Evolutionary conservation across 2,888 invertebrate species (phyloP).

Genomic region (Sphaerophoria rueppellii): DNA sequence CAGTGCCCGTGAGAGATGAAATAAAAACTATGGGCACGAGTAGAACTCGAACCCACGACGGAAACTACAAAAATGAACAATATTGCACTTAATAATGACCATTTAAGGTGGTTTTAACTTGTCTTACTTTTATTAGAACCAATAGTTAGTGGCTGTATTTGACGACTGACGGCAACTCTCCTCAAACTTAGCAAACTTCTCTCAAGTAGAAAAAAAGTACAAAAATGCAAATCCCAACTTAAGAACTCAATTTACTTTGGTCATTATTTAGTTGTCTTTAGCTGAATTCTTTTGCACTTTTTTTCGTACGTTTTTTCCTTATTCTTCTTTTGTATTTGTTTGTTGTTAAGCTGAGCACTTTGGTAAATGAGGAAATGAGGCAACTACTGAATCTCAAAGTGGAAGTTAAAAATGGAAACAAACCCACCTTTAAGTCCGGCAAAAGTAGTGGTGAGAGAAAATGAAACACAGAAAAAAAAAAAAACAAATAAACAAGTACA

Average conservation of each 20-base stretch:
- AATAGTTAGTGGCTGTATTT: neutral
- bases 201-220: slow-evolving; percentile 5
- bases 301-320: neutral
- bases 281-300: slow-evolving; percentile 49
- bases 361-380: slow-evolving; percentile 69
- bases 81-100: too few species aligned
- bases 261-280: slow-evolving; percentile 71
- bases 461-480: slow-evolving; percentile 4
- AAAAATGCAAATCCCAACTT: slow-evolving; percentile 69
- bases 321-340: neutral
- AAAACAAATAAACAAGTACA: slow-evolving; percentile 22
- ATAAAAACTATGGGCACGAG: too few species aligned
- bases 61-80: too few species aligned
- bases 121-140: neutral
- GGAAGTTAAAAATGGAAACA: slow-evolving; percentile 60
- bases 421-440: neutral
- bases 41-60: too few species aligned
- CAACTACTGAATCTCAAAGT: slow-evolving; percentile 60
- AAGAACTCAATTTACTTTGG: slow-evolving; percentile 71
- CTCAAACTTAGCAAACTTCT: slow-evolving; percentile 5
- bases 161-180: neutral
- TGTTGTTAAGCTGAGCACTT: slow-evolving; percentile 51
- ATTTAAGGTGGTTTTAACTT: too few species aligned
- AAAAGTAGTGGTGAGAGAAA: neutral
- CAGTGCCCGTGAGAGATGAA: too few species aligned